These are phyloP conservation scores for Apamea monoglypha DNA, from an alignment of 2,888 invertebrate genomes.

Conservation along the genomic window DNA sequence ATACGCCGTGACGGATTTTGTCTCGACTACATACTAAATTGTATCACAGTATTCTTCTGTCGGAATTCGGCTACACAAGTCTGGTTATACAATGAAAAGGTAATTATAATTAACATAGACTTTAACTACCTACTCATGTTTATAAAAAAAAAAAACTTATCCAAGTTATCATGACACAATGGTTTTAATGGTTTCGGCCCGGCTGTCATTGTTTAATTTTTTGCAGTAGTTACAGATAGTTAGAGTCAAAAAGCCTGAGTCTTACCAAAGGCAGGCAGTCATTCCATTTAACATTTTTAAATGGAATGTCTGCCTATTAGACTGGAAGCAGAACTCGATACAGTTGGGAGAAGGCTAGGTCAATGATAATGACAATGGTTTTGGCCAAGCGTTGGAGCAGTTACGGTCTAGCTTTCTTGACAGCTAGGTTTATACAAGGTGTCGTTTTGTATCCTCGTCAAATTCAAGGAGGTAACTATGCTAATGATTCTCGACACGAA, in stretches of 20 bases:
- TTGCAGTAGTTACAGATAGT: neutral
- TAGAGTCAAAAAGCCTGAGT: too few relatives aligned
- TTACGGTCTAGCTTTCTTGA: neutral
- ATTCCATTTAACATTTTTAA: too few relatives aligned
- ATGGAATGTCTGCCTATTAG: too few relatives aligned
- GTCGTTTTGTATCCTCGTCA: too few relatives aligned
- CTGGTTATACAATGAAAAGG: constrained; percentile 69
- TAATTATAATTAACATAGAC: neutral
- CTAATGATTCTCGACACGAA: too few relatives aligned
- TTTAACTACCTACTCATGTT: neutral
- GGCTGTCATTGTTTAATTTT: neutral
- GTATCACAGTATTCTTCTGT: constrained; percentile 95
- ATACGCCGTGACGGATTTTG: constrained; percentile 97
- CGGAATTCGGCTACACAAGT: constrained; percentile 93
- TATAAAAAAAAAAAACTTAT: neutral
- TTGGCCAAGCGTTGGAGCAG: too few relatives aligned
- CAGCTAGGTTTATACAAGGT: neutral
- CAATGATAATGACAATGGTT: neutral
- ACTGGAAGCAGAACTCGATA: neutral
- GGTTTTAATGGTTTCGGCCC: neutral
- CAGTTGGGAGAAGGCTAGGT: neutral
- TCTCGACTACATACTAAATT: constrained; percentile 95
- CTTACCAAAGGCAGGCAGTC: neutral
- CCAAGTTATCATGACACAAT: neutral
- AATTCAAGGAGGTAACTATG: too few relatives aligned